A percentile compares a stretch with the other conserved stretches of the same genome.
Conservation (phyloP, 2,797 vertebrate genomes). For the Enteromius afrohamiltoni region DNA sequence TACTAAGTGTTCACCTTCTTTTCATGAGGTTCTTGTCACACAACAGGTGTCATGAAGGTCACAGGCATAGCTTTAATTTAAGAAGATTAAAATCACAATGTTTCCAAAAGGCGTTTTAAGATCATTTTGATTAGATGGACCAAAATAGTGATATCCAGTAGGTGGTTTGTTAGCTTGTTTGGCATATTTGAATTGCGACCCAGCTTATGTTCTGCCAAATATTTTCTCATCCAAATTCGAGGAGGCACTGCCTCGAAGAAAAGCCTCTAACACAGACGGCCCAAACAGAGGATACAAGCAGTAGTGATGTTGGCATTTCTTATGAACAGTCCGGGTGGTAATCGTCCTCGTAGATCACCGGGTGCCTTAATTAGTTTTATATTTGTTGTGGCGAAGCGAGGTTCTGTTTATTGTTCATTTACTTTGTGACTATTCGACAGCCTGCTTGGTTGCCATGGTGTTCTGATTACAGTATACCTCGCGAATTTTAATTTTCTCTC, state of each 20-base stretch:
- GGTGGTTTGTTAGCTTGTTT: not conserved
- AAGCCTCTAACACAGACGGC: not conserved
- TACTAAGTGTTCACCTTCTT: slow-evolving; percentile 3
- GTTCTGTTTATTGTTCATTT: slow-evolving; percentile 73
- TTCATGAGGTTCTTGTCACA: not conserved
- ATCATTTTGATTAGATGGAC: not conserved
- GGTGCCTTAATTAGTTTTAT: slow-evolving; percentile 74
- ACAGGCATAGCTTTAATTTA: slow-evolving; percentile 18
- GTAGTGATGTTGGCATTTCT: slow-evolving; percentile 61
- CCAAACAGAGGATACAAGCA: slow-evolving; percentile 50
- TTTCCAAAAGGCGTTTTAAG: slow-evolving; percentile 1
- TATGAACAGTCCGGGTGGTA: slow-evolving; percentile 52
- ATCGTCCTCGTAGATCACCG: slow-evolving; percentile 56
- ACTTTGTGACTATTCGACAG: slow-evolving; percentile 71
- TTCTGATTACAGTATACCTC: slow-evolving; percentile 68
- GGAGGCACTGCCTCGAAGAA: not conserved
- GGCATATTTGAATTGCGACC: not conserved
- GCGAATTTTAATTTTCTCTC: slow-evolving; percentile 74
- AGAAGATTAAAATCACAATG: not conserved
- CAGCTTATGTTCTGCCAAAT: not conserved
- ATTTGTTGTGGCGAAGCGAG: slow-evolving; percentile 70
- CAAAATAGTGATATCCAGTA: not conserved
- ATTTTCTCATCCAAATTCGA: not conserved
- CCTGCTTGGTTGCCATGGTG: slow-evolving; percentile 71
- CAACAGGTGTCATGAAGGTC: not conserved